Percentiles rank a stretch among this genome's conserved stretches.
These are phyloP conservation scores for Pangasius larnaudii DNA, from an alignment of 2,797 vertebrate genomes.

Conservation along the genomic window DNA sequence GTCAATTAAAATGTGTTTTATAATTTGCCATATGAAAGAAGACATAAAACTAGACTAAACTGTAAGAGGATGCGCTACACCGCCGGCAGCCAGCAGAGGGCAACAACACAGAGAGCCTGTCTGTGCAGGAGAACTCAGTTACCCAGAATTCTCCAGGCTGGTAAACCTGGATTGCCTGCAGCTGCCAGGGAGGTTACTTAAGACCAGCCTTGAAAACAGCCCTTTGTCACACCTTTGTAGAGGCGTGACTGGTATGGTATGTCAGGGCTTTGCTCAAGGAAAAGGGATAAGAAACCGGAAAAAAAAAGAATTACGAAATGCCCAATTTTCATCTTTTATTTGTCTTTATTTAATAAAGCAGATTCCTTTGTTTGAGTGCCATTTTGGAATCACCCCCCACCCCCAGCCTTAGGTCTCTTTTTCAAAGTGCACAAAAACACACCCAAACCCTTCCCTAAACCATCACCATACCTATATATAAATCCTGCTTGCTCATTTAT, in stretches of 20 bases:
- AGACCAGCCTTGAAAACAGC: background rate
- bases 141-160: conserved; percentile 2
- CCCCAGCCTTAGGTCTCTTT: background rate
- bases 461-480: no score
- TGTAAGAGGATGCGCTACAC: background rate
- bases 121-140: background rate
- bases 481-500: no score
- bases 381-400: background rate
- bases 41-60: no score
- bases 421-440: no score
- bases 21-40: background rate
- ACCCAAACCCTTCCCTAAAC: no score
- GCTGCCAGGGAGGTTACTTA: background rate
- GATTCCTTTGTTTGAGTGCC: background rate
- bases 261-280: background rate
- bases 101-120: background rate
- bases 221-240: background rate
- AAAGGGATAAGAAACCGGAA: background rate
- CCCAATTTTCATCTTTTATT: no score
- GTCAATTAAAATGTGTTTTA: no score
- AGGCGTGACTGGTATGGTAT: background rate
- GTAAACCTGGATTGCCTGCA: background rate
- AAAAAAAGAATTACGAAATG: background rate
- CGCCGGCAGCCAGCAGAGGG: background rate
- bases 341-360: background rate